Base-by-base conservation (phyloP, 2,888 invertebrate genomes). In the Amphimallon solstitiale region DNA sequence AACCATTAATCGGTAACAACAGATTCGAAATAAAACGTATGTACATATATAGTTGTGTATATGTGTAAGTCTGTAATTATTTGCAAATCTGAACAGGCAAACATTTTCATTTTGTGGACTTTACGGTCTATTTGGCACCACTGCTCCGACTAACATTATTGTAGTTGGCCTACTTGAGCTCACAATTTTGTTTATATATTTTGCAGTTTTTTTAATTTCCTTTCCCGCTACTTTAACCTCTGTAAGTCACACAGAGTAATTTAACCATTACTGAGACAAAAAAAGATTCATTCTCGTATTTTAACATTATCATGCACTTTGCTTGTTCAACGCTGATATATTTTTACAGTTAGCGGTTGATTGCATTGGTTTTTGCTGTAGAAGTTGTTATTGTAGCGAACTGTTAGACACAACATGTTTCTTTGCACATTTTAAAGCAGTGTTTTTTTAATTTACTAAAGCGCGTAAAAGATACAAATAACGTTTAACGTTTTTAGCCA, bases 91-190 rank as follows among this genome's bases (percentile, higher is more conserved):
- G 3, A n/a, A 40, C 9, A 54, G 12, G 14, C 15, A 43, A 45
- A 59, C 15, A 34, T 12, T 21, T 21, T 63, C 6, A 51, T 23
- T 21, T 65, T 45, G 62, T 62, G 65, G 9, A 51, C 29, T 21
- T 65, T 45, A 65, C 65, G 65, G 62, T 65, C 38, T 52, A 60
- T 40, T 64, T 68, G 68, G 60, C 65, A 63, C 45, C 68, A 54
- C 43, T 63, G 66, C 51, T 68, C 59, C 59, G 45, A 45, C 63
- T 54, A 34, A 12, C 45, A 49, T 60, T 62, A 23, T 46, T 35
- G 61, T 21, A 3, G 56, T 59, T 68, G 65, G 49, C 65, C 68
- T 62, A 68, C 68, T 62, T 67, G 9, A 51, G 17, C 7, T 40
- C 19, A 17, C 21, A 35, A 38, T 29, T 49, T 15, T 23, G 17